Conservation (phyloP, 2,888 invertebrate species). For the Nezara viridula region DNA sequence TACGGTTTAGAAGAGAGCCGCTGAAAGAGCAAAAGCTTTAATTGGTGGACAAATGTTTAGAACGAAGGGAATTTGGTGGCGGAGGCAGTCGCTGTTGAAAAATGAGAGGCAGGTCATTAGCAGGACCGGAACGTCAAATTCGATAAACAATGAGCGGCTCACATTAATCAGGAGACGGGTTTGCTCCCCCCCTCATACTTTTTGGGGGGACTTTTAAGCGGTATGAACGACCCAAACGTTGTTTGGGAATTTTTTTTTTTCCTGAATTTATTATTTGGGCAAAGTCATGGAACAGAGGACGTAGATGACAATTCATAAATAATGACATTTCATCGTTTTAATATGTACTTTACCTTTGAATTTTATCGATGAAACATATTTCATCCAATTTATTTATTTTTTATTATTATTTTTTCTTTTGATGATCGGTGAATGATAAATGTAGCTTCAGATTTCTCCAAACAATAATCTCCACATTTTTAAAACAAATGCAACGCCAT, state of each 20-base stretch:
- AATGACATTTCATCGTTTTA: not conserved
- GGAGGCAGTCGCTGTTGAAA: constrained; percentile 18
- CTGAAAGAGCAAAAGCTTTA: constrained; percentile 2
- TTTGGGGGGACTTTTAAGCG: not conserved
- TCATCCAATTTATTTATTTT: too few relatives aligned
- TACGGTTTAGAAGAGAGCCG: not conserved
- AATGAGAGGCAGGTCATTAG: constrained; percentile 27
- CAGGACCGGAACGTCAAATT: constrained; percentile 13
- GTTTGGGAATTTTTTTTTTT: not conserved
- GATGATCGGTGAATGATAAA: too few relatives aligned
- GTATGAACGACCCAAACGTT: constrained; percentile 7
- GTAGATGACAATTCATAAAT: not conserved
- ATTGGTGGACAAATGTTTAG: not conserved
- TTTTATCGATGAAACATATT: not conserved
- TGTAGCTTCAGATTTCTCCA: too few relatives aligned
- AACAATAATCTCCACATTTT: too few relatives aligned
- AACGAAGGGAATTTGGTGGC: not conserved
- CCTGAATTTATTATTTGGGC: not conserved
- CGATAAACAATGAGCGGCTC: constrained; percentile 45
- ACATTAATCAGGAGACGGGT: constrained; percentile 30
- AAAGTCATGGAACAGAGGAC: not conserved
- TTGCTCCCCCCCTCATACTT: not conserved
- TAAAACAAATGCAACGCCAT: too few relatives aligned
- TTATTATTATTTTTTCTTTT: too few relatives aligned
- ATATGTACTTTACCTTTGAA: not conserved